Evolutionary conservation across 1,140 invertebrate species (phyloP).

Genomic region (Drosophila kurseongensis): DNA sequence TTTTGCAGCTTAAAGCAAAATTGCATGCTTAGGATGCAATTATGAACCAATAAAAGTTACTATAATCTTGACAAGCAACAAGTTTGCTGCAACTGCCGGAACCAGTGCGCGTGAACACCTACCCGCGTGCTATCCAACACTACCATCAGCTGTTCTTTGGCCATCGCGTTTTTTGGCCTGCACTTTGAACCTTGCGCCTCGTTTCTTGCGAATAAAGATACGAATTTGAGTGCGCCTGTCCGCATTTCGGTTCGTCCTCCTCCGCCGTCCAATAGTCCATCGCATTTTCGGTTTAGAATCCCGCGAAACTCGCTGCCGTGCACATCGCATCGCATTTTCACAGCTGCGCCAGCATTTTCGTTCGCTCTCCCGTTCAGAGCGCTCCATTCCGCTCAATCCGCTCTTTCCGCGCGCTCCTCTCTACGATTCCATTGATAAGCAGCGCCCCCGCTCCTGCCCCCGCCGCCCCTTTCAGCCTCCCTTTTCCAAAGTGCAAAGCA

Average conservation of each 20-base stretch:
- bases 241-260: constrained; percentile 28
- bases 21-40: background rate
- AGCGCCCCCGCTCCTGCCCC: constrained; percentile 23
- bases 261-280: constrained; percentile 13
- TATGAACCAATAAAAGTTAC: too few species aligned
- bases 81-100: constrained; percentile 21
- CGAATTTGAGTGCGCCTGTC: constrained; percentile 63
- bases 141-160: constrained; percentile 56
- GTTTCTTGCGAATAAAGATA: constrained; percentile 36
- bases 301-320: constrained; percentile 43
- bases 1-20: rapidly evolving
- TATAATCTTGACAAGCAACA: constrained; percentile 26
- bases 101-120: constrained; percentile 6
- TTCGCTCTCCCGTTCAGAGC: constrained; percentile 42
- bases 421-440: constrained; percentile 75
- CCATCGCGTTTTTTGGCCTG: constrained; percentile 32
- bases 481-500: constrained; percentile 25
- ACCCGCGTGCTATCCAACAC: constrained; percentile 25
- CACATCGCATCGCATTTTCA: constrained; percentile 34
- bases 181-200: constrained; percentile 70
- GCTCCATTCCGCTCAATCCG: constrained; percentile 31
- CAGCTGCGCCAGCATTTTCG: constrained; percentile 34
- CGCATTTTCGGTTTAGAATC: constrained; percentile 40
- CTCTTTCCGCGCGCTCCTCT: constrained; percentile 30
- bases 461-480: background rate